Percentiles rank a stretch among this genome's conserved stretches.
Conservation (phyloP, 1,140 invertebrate genomes). For the Micrasema longulum region DNA sequence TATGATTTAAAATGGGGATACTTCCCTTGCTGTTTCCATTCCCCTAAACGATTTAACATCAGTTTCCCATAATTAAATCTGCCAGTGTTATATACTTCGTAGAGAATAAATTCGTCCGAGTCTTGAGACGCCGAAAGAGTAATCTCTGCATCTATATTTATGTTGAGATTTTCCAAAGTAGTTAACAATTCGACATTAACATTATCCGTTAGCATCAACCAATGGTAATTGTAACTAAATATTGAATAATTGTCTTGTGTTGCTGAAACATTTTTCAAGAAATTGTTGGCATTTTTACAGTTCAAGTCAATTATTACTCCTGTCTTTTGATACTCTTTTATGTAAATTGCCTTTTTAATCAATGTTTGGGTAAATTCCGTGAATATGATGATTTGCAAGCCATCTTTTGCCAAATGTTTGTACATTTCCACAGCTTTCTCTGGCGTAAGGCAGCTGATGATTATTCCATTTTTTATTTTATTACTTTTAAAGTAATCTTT, state of each 20-base stretch:
- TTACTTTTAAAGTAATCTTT: constrained; percentile 34
- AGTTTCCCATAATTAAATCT: constrained; percentile 38
- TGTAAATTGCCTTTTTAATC: constrained; percentile 1
- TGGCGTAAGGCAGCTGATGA: constrained; percentile 16
- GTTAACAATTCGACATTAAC: background rate
- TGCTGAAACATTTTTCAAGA: constrained; percentile 36
- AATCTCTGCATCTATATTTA: constrained; percentile 52
- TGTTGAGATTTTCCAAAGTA: constrained; percentile 35
- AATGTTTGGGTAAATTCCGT: background rate
- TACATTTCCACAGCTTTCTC: background rate
- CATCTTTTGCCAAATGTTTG: constrained; percentile 11
- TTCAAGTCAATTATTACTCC: constrained; percentile 41
- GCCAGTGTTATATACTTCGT: constrained; percentile 50
- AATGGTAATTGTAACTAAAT: constrained; percentile 44
- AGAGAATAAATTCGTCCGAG: constrained; percentile 32
- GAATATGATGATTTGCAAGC: constrained; percentile 20
- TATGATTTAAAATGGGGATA: constrained; percentile 17
- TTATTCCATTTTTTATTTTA: constrained; percentile 32
- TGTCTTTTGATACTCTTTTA: constrained; percentile 21
- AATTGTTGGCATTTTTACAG: constrained; percentile 36
- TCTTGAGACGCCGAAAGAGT: constrained; percentile 4
- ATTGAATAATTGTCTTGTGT: constrained; percentile 11
- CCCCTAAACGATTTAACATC: constrained; percentile 30
- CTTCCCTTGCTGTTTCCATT: constrained; percentile 32
- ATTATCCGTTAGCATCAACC: constrained; percentile 38